Percentiles rank a stretch among this genome's conserved stretches.
phyloP scores from a whole-genome alignment of 2,888 invertebrate species.

The Pammene aurita region DNA sequence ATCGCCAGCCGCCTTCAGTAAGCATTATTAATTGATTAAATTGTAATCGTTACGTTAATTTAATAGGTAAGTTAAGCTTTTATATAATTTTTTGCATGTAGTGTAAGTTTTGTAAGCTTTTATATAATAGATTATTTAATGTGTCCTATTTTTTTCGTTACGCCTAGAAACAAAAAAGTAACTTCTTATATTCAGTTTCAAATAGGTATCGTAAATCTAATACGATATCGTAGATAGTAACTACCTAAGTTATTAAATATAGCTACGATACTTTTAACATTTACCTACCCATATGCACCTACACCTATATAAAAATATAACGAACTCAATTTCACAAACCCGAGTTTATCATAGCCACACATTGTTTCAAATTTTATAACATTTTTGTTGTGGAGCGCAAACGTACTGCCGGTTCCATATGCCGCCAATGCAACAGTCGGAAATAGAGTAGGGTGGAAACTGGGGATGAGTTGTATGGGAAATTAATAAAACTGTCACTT shows the following conservation, averaged over 20 bases:
- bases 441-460: conserved; percentile 74
- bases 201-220: too few relatives aligned
- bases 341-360: conserved; percentile 28
- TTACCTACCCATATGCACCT: background rate
- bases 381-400: conserved; percentile 50
- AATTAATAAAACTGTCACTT: conserved; percentile 92
- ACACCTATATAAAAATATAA: background rate
- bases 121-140: too few relatives aligned
- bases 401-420: conserved; percentile 68
- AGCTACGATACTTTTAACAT: background rate
- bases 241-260: background rate
- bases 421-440: conserved; percentile 71
- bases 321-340: conserved; percentile 21
- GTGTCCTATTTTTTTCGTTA: too few relatives aligned
- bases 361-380: conserved; percentile 50
- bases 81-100: too few relatives aligned
- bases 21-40: conserved; percentile 37
- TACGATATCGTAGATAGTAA: background rate
- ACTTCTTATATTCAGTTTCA: too few relatives aligned
- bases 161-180: too few relatives aligned
- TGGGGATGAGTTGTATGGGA: conserved; percentile 80
- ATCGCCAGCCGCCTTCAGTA: conserved; percentile 48
- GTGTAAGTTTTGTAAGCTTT: too few relatives aligned
- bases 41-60: conserved; percentile 26
- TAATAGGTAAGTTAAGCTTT: too few relatives aligned